Conservation (phyloP, 1,140 invertebrate species). For the Tetragonula clypearis region DNA sequence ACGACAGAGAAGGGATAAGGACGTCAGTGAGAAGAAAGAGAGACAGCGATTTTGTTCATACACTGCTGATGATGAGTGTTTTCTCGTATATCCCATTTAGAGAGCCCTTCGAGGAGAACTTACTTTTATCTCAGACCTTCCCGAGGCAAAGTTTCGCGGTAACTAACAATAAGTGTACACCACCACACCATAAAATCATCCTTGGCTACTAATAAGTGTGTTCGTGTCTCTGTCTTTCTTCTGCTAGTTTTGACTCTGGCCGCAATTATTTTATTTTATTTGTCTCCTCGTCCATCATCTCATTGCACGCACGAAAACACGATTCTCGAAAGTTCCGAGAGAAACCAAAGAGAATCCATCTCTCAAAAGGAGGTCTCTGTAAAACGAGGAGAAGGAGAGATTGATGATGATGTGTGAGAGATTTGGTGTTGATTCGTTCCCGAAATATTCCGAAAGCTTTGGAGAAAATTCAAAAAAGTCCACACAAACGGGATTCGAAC, state of each 20-base stretch:
- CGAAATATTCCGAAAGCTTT: constrained; percentile 23
- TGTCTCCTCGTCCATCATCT: constrained; percentile 1
- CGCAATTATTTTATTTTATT: neutral
- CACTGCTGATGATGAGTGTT: no score
- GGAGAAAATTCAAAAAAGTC: neutral
- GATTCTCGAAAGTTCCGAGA: neutral
- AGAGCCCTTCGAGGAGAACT: neutral
- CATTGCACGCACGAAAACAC: constrained; percentile 18
- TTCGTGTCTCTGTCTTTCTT: neutral
- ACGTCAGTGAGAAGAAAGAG: no score
- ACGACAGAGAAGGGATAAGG: no score
- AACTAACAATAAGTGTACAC: constrained; percentile 46
- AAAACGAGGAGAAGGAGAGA: no score
- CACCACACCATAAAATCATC: neutral
- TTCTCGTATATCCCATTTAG: no score
- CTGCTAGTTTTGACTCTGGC: constrained; percentile 65
- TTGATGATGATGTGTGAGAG: neutral
- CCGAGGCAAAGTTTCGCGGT: constrained; percentile 50
- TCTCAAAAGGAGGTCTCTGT: no score
- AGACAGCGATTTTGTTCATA: no score
- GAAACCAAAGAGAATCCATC: no score
- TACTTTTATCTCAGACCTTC: constrained; percentile 59
- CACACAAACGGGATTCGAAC: constrained; percentile 40
- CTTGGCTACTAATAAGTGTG: constrained; percentile 43
- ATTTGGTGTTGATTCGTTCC: neutral